Evolutionary conservation across 2,113 vertebrate species (phyloP), one percentile per base, ranked within the genome.

Genomic region (Sterna hirundo): DNA sequence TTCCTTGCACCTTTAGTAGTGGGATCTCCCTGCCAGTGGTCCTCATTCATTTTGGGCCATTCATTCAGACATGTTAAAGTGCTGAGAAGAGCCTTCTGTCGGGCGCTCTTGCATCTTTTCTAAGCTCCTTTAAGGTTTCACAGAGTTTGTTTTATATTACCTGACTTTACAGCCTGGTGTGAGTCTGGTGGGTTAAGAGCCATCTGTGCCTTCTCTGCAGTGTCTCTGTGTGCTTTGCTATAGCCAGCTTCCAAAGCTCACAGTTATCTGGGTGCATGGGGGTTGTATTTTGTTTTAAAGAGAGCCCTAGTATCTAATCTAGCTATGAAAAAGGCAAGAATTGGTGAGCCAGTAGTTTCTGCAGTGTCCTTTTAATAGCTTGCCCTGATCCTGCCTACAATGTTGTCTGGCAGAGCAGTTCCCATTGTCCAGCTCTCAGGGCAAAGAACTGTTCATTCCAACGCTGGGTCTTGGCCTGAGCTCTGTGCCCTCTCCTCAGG

Each of bases 381-480:
- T 76, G n/a, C 52, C 30, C 74, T 6, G 5, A 8, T 27, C 10
- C 40, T 91, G 25, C 54, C 51, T 36, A 9, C 61, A 54, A 22
- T 3, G 3, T 58, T 64, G 38, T 71, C 49, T 62, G 34, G 21
- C 61, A 68, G 29, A 94, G 46, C 81, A 18, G 29, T 64, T 78
- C 47, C 60, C 26, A 1, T 17, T 42, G 26, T 19, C 42, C 65
- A 34, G n/a, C 74, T 68, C 27, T 8, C 0, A 6, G 19, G 26
- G 6, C 68, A 29, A 20, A 23, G 15, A 47, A 3, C 57, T 52
- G 20, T 17, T 80, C 25, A 5, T 18, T 30, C 47, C 60, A 10
- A 3, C 1, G 0, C 52, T 46, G 6, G n/a, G 16, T 58, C 75
- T 54, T 52, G 15, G 10, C 74, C 65, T 0, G 2, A 51, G 13